phyloP scores from a whole-genome alignment of 1,140 invertebrate genomes.

The Laodelphax striatellus region DNA sequence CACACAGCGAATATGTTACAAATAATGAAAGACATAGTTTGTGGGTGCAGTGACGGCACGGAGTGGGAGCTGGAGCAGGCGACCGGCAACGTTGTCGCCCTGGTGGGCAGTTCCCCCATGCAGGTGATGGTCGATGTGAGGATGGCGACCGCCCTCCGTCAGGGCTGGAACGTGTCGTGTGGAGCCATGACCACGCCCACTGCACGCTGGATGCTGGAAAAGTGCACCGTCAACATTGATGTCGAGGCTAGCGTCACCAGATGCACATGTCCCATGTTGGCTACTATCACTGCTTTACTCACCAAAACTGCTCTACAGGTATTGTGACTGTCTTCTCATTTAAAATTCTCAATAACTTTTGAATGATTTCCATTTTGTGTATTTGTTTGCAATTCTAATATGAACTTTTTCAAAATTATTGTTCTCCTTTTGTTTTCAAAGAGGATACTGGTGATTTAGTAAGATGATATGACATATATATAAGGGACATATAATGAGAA shows the following conservation, averaged over 20 bases:
- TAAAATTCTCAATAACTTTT: too few relatives aligned
- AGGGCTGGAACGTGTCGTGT: constrained; percentile 16
- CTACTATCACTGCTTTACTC: constrained; percentile 13
- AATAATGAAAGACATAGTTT: not conserved
- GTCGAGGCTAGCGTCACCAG: constrained; percentile 1
- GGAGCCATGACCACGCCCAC: constrained; percentile 3
- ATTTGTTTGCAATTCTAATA: too few relatives aligned
- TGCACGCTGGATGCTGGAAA: constrained; percentile 14
- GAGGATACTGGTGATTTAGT: too few relatives aligned
- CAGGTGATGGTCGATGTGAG: constrained; percentile 4
- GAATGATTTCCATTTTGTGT: too few relatives aligned
- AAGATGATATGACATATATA: too few relatives aligned
- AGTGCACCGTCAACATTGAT: constrained; percentile 2
- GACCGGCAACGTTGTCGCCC: constrained; percentile 32
- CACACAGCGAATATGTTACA: too few relatives aligned
- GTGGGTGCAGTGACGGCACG: constrained; percentile 28
- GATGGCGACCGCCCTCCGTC: not conserved
- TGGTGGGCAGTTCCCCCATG: constrained; percentile 5
- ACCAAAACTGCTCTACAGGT: constrained; percentile 2
- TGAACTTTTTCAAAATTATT: too few relatives aligned
- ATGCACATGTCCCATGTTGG: constrained; percentile 15
- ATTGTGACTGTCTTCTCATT: not conserved
- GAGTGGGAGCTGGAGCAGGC: constrained; percentile 52
- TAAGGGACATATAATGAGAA: too few relatives aligned
- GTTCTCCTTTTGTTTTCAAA: too few relatives aligned